phyloP scores from a whole-genome alignment of 2,888 invertebrate species.

The Geotrupes spiniger region DNA sequence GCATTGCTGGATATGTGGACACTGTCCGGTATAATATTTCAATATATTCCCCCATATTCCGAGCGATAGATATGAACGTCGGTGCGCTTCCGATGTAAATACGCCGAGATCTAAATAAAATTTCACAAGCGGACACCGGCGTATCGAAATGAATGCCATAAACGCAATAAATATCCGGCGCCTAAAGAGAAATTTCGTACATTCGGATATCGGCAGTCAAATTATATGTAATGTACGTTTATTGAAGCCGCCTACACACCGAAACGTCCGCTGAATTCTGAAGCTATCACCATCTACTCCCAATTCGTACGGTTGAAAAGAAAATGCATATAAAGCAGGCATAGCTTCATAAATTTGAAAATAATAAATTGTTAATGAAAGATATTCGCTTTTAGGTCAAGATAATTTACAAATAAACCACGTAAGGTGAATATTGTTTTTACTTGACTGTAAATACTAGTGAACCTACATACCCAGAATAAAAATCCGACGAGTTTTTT shows the following conservation, averaged over 20 bases:
- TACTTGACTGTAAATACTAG: too few relatives aligned
- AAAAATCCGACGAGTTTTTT: too few relatives aligned
- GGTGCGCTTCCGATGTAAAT: constrained; percentile 6
- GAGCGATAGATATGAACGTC: constrained; percentile 2
- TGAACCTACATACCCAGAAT: too few relatives aligned
- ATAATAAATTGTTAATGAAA: too few relatives aligned
- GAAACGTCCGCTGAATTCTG: too few relatives aligned
- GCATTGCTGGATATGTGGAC: constrained; percentile 50
- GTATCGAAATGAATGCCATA: constrained; percentile 10
- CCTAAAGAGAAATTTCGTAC: constrained; percentile 1
- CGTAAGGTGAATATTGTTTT: too few relatives aligned
- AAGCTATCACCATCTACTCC: too few relatives aligned
- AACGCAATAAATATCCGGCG: constrained; percentile 15
- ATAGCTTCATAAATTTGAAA: too few relatives aligned
- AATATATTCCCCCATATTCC: constrained; percentile 42
- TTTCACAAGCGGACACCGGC: constrained; percentile 11
- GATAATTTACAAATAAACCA: too few relatives aligned
- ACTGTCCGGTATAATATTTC: constrained; percentile 50
- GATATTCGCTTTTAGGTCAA: too few relatives aligned
- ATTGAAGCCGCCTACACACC: constrained; percentile 5
- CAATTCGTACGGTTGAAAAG: too few relatives aligned
- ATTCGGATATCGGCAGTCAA: constrained; percentile 5
- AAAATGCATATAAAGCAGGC: too few relatives aligned
- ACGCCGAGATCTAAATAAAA: constrained; percentile 12
- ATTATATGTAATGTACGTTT: constrained; percentile 8